Evolutionary conservation across 2,888 invertebrate genomes (phyloP).

Genomic region (Tipula unca): DNA sequence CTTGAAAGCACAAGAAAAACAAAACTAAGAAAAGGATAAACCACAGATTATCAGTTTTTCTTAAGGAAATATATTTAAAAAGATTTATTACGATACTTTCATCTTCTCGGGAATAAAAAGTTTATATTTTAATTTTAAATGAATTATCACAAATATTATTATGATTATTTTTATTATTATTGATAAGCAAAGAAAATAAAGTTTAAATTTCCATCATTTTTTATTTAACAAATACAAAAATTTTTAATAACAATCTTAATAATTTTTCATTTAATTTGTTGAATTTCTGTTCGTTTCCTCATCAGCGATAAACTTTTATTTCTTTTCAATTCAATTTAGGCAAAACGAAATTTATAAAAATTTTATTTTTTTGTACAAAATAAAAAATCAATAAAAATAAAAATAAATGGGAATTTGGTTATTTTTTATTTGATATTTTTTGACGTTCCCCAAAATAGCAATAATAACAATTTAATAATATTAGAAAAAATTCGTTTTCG

Average conservation of each 20-base stretch:
- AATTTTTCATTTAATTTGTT: not conserved
- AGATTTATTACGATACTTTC: not conserved
- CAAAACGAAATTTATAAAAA: not conserved
- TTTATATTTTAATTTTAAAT: not conserved
- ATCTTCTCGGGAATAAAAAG: not conserved
- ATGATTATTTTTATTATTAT: not conserved
- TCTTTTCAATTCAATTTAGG: not conserved
- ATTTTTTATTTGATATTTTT: not conserved
- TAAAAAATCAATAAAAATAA: slow-evolving; percentile 1
- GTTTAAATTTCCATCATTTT: not conserved
- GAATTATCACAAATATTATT: not conserved
- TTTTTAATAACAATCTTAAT: not conserved
- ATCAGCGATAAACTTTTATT: not conserved
- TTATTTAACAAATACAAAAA: not conserved
- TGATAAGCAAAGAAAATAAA: not conserved
- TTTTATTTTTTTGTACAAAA: not conserved
- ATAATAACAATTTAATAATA: not conserved
- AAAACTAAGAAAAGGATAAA: not conserved
- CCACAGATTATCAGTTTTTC: slow-evolving; percentile 8
- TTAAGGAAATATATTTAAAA: not conserved
- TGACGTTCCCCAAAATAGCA: not conserved
- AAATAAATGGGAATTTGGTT: not conserved
- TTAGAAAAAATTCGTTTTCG: not conserved
- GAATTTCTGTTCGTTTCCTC: not conserved
- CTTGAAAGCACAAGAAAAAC: not conserved